Conservation (phyloP, 1,140 invertebrate species). For the Aricia agestis region DNA sequence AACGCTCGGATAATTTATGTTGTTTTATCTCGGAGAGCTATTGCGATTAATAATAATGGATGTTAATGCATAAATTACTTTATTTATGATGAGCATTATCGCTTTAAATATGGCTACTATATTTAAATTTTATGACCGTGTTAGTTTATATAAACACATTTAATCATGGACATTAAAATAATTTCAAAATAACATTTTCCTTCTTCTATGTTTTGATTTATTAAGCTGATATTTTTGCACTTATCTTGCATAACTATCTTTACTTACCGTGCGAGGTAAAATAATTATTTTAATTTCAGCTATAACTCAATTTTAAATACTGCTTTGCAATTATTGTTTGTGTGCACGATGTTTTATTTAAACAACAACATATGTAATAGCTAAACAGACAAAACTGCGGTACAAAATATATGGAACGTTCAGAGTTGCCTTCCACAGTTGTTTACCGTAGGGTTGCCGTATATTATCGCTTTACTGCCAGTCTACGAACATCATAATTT, state of each 20-base stretch:
- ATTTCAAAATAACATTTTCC: not conserved
- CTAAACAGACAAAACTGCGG: not conserved
- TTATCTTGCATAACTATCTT: not conserved
- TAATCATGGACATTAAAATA: not conserved
- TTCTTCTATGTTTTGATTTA: not conserved
- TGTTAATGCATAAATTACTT: not conserved
- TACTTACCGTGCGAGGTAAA: too few species aligned
- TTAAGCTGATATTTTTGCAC: not conserved
- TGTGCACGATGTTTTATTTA: too few species aligned
- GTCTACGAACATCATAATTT: slow-evolving; percentile 61
- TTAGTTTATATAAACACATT: not conserved
- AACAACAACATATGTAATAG: too few species aligned
- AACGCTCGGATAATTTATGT: not conserved
- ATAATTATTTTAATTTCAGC: not conserved
- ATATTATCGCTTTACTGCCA: slow-evolving; percentile 59
- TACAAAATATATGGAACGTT: not conserved
- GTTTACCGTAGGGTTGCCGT: slow-evolving; percentile 61
- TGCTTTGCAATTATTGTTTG: too few species aligned
- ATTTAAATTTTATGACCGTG: not conserved
- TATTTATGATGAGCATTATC: not conserved
- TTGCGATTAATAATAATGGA: not conserved
- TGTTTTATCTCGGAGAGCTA: not conserved
- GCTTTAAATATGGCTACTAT: not conserved
- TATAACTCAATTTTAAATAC: not conserved
- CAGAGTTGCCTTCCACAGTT: slow-evolving; percentile 27